Base-by-base conservation (phyloP, 2,113 vertebrate genomes). In the Nesoenas mayeri region DNA sequence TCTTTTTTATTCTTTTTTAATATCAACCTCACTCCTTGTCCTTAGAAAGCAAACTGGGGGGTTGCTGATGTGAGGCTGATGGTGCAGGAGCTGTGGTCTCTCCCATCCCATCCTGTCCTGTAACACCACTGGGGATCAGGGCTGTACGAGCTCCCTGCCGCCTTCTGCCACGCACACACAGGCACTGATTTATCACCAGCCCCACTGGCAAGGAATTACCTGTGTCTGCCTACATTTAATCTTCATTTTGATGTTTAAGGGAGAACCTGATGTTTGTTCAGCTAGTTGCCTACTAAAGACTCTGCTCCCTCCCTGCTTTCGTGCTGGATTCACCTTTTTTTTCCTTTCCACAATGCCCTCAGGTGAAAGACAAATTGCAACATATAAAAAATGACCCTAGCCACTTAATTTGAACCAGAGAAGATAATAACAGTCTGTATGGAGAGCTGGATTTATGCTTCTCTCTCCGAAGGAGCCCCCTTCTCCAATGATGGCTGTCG, bases 361-460 rank as follows among this genome's bases (percentile, higher is more conserved):
- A 86, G 95, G 94, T 97, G 93, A 95, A 71, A 96, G 93, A 71
- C 91, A 86, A 93, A 91, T 67, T 84, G 67, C 60, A 95, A 50
- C 40, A 9, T 13, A 84, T 73, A 67, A 88, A 96, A 91, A 91
- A 78, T 42, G 71, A 87, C 89, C 88, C 24, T 36, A 74, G 67
- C 50, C 72, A 6, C 74, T 94, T 97, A 97, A 97, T 97, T 95
- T 91, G 93, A 97, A 96, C 79, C 95, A 97, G 95, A 95, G 95
- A 47, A 91, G 94, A 96, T 51, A 82, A 34, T 26, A 92, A 88
- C 28, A 32, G 64, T 19, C 87, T 72, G 88, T 73, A 74, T 44
- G 69, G 17, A 56, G 81, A 62, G 65, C 67, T 50, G 95, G 95
- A 95, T 97, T 97, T 94, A 79, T 96, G 92, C 47, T 79, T 82